Base-by-base conservation (phyloP, 92 coral and sea anemone genomes). In the Phymanthus crucifer region DNA sequence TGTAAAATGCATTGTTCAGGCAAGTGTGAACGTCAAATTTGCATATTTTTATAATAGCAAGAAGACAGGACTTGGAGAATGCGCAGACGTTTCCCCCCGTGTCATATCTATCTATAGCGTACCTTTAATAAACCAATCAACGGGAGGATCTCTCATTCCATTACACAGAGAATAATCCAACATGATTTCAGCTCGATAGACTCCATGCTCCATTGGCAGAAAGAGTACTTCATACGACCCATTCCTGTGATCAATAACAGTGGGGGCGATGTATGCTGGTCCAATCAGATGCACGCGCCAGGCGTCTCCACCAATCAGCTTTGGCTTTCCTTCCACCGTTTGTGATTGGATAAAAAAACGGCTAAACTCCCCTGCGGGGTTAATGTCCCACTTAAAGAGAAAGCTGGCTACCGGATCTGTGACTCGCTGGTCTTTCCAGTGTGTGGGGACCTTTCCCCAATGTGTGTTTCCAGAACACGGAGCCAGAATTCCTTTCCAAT, bases 291-390 rank as follows among this genome's bases (percentile, higher is more conserved):
- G 84, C 24, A 92, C 86, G 35, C 97, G 88, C 97, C 97, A 92
- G 4, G 93, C 83, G 36, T 92, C 97, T 5, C 97, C 97, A 26
- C 97, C 97, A 32, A 84, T 77, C 18, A 66, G 73, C 75, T 92
- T 92, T 3, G 82, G 76, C 36, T 31, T 78, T 7, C 97, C 90
- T 33, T 78, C 86, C 32, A 47, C 48, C 37, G 97, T 87, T 36
- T 92, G 97, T 38, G 93, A 90, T 79, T 87, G 97, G 84, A 92
- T 92, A 54, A 84, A 86, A 71, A 92, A 92, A 1, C 90, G 90
- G 71, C 91, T 90, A 71, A 83, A 92, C 50, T 89, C 88, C 11
- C 97, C 90, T 3, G 86, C 94, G 13, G 97, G 93, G 6, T 77
- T 86, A 40, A 92, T 81, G 66, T 92, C 93, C 97, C 97, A 92